Conservation (phyloP, 2,888 invertebrate species). For the Nezara viridula region DNA sequence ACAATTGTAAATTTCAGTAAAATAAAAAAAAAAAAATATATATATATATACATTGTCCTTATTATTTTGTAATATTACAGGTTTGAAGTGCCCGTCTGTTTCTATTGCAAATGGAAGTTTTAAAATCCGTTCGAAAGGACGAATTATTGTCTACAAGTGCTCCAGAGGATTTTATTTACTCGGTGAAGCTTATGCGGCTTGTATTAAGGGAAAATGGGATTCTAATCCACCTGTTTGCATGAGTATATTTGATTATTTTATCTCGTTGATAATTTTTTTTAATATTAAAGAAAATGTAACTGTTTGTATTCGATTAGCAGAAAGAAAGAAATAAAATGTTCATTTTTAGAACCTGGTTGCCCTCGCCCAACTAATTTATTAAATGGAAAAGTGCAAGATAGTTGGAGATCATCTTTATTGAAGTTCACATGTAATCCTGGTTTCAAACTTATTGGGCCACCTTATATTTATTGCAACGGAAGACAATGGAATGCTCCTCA, state of each 20-base stretch:
- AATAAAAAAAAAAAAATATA: too few species aligned
- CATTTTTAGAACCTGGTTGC: conserved; percentile 76
- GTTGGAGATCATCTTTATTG: conserved; percentile 73
- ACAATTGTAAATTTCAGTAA: too few species aligned
- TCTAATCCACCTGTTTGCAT: conserved; percentile 79
- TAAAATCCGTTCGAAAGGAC: conserved; percentile 71
- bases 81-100: conserved; percentile 69
- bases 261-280: neutral
- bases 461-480: conserved; percentile 79
- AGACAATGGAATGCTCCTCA: conserved; percentile 77
- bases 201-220: conserved; percentile 81
- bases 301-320: neutral
- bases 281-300: neutral
- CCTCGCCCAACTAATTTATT: conserved; percentile 68
- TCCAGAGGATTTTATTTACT: conserved; percentile 74
- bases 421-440: conserved; percentile 79
- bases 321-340: neutral
- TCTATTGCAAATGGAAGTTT: conserved; percentile 72
- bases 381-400: conserved; percentile 73
- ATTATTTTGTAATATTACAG: neutral
- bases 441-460: conserved; percentile 74
- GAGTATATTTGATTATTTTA: conserved; percentile 65
- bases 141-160: conserved; percentile 76
- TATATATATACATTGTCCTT: too few species aligned
- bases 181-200: conserved; percentile 80